A percentile compares a stretch with the other conserved stretches of the same genome.
phyloP scores from a whole-genome alignment of 2,888 invertebrate genomes.

The Hedya salicella region DNA sequence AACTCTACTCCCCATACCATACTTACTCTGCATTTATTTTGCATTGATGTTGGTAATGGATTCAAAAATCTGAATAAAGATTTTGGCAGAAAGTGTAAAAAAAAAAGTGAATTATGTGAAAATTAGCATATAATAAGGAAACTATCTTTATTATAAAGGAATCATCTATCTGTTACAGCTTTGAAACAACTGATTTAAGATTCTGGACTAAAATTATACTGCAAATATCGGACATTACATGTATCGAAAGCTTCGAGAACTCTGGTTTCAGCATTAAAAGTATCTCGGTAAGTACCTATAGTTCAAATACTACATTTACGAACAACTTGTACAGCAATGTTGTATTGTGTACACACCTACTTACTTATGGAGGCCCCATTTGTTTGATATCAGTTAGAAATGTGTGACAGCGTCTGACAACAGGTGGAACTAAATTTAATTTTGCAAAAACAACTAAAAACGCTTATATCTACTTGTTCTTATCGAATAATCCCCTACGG shows the following conservation, averaged over 20 bases:
- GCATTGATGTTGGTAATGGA: no score
- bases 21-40: no score
- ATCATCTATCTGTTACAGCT: slow-evolving; percentile 51
- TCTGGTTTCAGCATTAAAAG: slow-evolving; percentile 54
- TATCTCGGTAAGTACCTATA: slow-evolving; percentile 55
- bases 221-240: slow-evolving; percentile 57
- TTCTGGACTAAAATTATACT: slow-evolving; percentile 58
- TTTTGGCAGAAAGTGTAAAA: not conserved
- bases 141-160: not conserved
- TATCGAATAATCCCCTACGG: slow-evolving; percentile 6
- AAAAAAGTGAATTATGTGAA: no score
- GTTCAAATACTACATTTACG: not conserved
- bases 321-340: no score
- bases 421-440: not conserved
- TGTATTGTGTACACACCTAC: no score
- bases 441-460: not conserved
- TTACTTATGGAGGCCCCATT: no score
- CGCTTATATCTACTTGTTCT: not conserved
- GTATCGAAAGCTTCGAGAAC: slow-evolving; percentile 57
- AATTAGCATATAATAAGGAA: no score
- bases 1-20: no score
- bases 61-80: not conserved
- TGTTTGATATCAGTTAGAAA: no score
- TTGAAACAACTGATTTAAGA: slow-evolving; percentile 55
- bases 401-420: no score